Conservation (phyloP, 2,113 vertebrate genomes). For the Nettapus auritus region DNA sequence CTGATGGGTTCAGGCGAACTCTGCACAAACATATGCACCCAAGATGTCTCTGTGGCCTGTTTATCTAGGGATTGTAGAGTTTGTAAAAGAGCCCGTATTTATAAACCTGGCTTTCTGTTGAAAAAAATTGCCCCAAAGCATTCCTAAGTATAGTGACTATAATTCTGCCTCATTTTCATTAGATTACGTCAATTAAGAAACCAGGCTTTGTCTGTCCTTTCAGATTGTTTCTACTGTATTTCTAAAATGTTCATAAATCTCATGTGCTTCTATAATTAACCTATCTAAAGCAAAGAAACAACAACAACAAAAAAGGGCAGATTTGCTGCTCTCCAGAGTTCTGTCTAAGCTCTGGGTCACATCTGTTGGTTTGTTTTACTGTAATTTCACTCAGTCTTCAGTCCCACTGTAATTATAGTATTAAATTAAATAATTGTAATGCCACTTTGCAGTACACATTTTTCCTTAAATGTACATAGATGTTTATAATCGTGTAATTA, state of each 20-base stretch:
- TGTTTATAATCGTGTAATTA: conserved; percentile 21
- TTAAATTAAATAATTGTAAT: conserved; percentile 17
- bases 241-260: conserved; percentile 46
- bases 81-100: not conserved
- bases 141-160: conserved; percentile 16
- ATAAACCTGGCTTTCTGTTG: not conserved
- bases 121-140: conserved; percentile 40
- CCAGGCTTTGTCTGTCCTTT: conserved; percentile 47
- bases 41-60: not conserved
- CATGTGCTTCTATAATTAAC: conserved; percentile 11
- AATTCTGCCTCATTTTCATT: conserved; percentile 59
- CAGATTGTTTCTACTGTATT: conserved; percentile 17
- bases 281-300: not conserved
- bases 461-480: not conserved
- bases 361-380: not conserved
- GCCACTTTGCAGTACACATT: not conserved
- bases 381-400: not conserved
- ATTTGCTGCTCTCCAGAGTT: not conserved
- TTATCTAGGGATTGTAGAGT: not conserved
- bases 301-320: not conserved
- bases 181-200: conserved; percentile 56
- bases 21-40: conserved; percentile 23
- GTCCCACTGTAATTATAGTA: not conserved
- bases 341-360: not conserved
- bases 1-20: not conserved